These are phyloP conservation scores for Diplogasteroides magnus DNA, from an alignment of 1,140 invertebrate genomes.

Conservation along the genomic window DNA sequence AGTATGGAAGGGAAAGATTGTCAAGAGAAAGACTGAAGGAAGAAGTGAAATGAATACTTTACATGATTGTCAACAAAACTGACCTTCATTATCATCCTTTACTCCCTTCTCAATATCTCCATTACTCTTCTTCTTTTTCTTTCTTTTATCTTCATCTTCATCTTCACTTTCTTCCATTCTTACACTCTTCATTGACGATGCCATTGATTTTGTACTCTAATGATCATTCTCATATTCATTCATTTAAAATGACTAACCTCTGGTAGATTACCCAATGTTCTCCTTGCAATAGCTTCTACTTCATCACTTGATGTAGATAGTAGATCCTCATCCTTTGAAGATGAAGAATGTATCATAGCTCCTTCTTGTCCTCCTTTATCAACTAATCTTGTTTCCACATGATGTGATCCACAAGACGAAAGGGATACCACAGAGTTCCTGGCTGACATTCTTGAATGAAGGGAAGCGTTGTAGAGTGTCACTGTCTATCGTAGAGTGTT, in stretches of 20 bases:
- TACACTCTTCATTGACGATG: conserved; percentile 3
- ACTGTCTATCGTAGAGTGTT: conserved; percentile 11
- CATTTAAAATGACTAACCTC: conserved; percentile 21
- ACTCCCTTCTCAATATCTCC: conserved; percentile 16
- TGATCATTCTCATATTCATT: neutral
- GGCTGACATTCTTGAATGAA: conserved; percentile 17
- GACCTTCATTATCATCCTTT: neutral
- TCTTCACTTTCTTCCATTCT: conserved; percentile 10
- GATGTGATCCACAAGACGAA: conserved; percentile 27
- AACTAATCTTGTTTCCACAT: conserved; percentile 24
- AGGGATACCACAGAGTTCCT: conserved; percentile 39
- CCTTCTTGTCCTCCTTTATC: conserved; percentile 32
- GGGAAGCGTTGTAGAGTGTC: conserved; percentile 7
- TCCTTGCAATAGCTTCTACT: conserved; percentile 35
- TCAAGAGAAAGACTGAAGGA: neutral
- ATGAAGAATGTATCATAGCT: conserved; percentile 35
- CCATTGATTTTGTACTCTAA: neutral
- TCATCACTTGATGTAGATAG: conserved; percentile 35
- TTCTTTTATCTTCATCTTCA: conserved; percentile 1
- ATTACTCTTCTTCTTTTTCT: conserved; percentile 2
- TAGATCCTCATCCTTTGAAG: conserved; percentile 37
- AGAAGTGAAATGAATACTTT: neutral
- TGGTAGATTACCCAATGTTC: conserved; percentile 32
- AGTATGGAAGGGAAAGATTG: neutral
- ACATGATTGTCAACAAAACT: neutral